phyloP scores from a whole-genome alignment of 2,888 invertebrate species.

The Eudasyphora cyanicolor region DNA sequence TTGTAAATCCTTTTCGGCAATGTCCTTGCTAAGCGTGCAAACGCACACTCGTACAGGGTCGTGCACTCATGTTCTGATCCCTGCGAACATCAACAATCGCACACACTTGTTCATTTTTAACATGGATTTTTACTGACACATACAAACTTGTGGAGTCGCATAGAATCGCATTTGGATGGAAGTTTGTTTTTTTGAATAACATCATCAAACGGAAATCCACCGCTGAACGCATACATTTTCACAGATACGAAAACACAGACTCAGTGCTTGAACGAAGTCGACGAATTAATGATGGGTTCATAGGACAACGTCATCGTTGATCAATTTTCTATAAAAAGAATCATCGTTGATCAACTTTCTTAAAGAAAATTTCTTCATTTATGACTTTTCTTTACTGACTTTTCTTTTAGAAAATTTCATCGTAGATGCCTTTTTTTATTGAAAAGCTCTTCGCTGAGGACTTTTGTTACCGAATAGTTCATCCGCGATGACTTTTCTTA shows the following conservation, averaged over 20 bases:
- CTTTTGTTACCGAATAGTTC: too few species aligned
- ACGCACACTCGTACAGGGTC: background rate
- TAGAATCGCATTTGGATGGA: background rate
- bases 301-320: too few species aligned
- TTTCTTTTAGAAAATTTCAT: too few species aligned
- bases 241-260: conserved; percentile 3
- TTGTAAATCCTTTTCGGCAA: conserved; percentile 3
- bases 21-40: background rate
- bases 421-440: too few species aligned
- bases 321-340: too few species aligned
- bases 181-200: conserved; percentile 24
- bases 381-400: too few species aligned
- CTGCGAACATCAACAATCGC: background rate
- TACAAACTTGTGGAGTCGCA: background rate
- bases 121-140: conserved; percentile 13
- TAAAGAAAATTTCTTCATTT: too few species aligned
- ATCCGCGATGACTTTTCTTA: too few species aligned
- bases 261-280: background rate
- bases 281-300: too few species aligned
- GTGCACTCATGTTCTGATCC: background rate
- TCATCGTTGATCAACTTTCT: too few species aligned
- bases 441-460: too few species aligned
- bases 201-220: conserved; percentile 54
- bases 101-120: conserved; percentile 6
- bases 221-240: conserved; percentile 43